Evolutionary conservation across 2,113 vertebrate genomes (phyloP).

Genomic region (Gadus macrocephalus): DNA sequence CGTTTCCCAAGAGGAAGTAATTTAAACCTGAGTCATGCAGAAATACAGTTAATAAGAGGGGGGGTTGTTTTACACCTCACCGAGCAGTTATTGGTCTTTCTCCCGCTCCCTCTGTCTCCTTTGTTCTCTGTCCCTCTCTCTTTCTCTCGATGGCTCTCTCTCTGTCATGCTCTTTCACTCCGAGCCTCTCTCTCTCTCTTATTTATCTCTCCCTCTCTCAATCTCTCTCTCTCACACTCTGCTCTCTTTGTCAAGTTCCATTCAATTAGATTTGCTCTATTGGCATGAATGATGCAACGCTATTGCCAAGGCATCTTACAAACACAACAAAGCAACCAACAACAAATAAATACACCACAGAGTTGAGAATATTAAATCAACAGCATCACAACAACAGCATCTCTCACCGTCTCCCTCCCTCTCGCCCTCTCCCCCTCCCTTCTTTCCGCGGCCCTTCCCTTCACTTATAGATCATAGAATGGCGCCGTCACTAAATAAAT

Average conservation of each 20-base stretch:
- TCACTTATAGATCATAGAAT: slow-evolving; percentile 30
- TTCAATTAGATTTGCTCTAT: too few relatives aligned
- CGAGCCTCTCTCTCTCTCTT: slow-evolving; percentile 12
- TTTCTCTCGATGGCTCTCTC: background rate
- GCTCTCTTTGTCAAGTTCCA: too few relatives aligned
- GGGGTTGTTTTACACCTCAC: too few relatives aligned
- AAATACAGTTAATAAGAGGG: too few relatives aligned
- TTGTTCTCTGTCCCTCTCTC: background rate
- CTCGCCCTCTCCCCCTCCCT: background rate
- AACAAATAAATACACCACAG: too few relatives aligned
- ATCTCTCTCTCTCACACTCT: slow-evolving; percentile 1
- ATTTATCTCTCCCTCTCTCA: slow-evolving; percentile 21
- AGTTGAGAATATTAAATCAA: too few relatives aligned
- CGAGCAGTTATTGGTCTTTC: background rate
- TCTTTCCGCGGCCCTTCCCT: slow-evolving; percentile 13
- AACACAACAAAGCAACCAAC: too few relatives aligned
- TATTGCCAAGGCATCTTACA: too few relatives aligned
- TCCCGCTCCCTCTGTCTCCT: background rate
- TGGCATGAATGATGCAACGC: too few relatives aligned
- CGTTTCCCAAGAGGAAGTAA: too few relatives aligned
- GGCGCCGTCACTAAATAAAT: slow-evolving; percentile 43
- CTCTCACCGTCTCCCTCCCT: background rate
- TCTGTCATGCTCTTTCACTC: background rate
- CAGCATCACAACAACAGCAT: too few relatives aligned
- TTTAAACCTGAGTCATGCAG: too few relatives aligned